Evolutionary conservation across 2,797 vertebrate species (phyloP).

Genomic region (Pogoniulus pusillus): DNA sequence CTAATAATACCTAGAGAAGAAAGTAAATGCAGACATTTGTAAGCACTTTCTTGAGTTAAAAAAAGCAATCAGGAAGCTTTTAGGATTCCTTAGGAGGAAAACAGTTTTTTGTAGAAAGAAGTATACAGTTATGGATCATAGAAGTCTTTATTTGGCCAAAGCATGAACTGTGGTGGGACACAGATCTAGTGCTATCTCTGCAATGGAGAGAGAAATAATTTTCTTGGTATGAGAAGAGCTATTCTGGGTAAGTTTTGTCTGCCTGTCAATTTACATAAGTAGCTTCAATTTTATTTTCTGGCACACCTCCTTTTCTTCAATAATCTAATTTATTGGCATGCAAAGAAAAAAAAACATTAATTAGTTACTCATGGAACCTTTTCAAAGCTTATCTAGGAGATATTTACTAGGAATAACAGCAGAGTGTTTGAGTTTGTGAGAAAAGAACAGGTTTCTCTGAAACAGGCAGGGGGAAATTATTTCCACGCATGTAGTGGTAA

Average conservation of each 20-base stretch:
- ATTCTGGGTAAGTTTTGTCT: background rate
- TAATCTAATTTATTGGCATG: conserved; percentile 16
- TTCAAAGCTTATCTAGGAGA: conserved; percentile 78
- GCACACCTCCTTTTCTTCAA: background rate
- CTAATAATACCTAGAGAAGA: background rate
- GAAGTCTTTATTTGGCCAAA: background rate
- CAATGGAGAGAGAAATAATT: background rate
- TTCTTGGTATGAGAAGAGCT: background rate
- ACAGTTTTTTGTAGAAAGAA: background rate
- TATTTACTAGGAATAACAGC: conserved; percentile 65
- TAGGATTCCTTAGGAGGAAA: background rate
- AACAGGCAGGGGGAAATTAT: conserved; percentile 41
- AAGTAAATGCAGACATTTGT: background rate
- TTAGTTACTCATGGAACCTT: conserved; percentile 64
- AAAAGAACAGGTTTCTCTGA: conserved; percentile 78
- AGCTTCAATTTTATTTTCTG: conserved; percentile 2
- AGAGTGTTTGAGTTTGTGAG: conserved; percentile 72
- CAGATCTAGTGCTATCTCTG: background rate
- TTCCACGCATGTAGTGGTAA: conserved; percentile 14
- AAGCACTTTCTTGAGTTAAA: background rate
- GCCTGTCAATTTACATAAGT: background rate
- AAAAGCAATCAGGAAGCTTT: background rate
- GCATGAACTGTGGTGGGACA: background rate
- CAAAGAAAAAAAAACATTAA: conserved; percentile 66
- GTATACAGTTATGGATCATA: background rate